phyloP scores from a whole-genome alignment of 2,113 vertebrate genomes.

The Ciconia stormi region DNA sequence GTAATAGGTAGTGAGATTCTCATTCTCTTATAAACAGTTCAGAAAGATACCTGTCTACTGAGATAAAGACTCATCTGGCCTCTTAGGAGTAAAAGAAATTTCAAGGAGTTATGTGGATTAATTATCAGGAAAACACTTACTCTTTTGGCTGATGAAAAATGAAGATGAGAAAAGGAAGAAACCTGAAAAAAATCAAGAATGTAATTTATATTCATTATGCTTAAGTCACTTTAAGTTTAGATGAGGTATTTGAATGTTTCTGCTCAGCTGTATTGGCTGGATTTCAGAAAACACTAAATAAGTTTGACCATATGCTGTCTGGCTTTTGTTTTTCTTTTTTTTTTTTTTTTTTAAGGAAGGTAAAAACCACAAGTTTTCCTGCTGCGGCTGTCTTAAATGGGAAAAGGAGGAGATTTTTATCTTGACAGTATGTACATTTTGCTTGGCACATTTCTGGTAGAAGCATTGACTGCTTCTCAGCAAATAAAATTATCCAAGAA shows the following conservation, averaged over 20 bases:
- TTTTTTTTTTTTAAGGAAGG: not conserved
- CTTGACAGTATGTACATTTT: not conserved
- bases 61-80: constrained; percentile 60
- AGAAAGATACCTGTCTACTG: constrained; percentile 58
- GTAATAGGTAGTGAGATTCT: constrained; percentile 59
- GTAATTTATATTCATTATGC: not conserved
- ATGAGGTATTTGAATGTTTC: not conserved
- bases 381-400: not conserved
- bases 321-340: too few species aligned
- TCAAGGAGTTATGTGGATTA: constrained; percentile 22
- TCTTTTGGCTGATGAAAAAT: not conserved
- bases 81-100: constrained; percentile 46
- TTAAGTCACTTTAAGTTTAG: not conserved
- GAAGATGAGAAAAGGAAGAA: not conserved
- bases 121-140: constrained; percentile 47
- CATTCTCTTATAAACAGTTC: constrained; percentile 53
- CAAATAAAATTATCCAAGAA: not conserved
- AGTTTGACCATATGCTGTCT: not conserved
- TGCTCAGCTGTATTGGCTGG: not conserved
- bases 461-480: not conserved
- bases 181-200: not conserved
- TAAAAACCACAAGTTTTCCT: not conserved
- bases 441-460: not conserved
- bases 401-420: not conserved
- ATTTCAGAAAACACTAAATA: not conserved